Percentiles rank a stretch among this genome's conserved stretches.
These are phyloP conservation scores for Notamacropus eugenii DNA, from an alignment of 2,797 vertebrate genomes.

Conservation along the genomic window DNA sequence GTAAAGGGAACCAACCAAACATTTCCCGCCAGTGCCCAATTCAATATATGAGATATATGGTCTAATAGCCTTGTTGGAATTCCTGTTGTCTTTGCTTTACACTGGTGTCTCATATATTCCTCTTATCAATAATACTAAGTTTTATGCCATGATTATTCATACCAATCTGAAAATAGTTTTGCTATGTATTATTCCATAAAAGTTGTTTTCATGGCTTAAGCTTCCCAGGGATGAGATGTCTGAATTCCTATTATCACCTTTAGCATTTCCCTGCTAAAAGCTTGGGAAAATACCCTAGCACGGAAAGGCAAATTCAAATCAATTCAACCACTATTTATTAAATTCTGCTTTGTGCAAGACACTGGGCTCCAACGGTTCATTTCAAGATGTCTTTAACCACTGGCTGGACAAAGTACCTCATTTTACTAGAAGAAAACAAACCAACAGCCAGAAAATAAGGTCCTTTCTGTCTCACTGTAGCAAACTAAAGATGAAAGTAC, in stretches of 20 bases:
- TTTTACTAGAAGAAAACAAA: slow-evolving; percentile 2
- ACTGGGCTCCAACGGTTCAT: not conserved
- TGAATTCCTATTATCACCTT: not conserved
- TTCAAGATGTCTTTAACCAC: not conserved
- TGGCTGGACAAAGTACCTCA: not conserved
- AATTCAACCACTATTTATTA: not conserved
- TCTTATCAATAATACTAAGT: not conserved
- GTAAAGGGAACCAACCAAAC: not conserved
- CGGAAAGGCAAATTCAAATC: not conserved
- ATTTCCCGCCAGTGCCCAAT: not conserved
- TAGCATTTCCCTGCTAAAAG: slow-evolving; percentile 18
- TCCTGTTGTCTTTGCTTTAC: slow-evolving; percentile 1
- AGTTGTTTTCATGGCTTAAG: slow-evolving; percentile 26
- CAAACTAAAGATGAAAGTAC: slow-evolving; percentile 13
- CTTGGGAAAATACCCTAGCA: not conserved
- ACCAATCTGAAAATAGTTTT: slow-evolving; percentile 42
- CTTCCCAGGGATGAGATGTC: slow-evolving; percentile 12
- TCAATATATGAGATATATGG: slow-evolving; percentile 10
- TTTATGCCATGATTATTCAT: not conserved
- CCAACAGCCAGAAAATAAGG: not conserved
- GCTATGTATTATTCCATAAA: slow-evolving; percentile 26
- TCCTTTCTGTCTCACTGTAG: not conserved
- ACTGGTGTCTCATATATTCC: not conserved
- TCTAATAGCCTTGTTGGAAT: not conserved
- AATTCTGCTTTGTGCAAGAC: not conserved